phyloP scores from a whole-genome alignment of 2,888 invertebrate species.

The Neoitamus cyanurus region DNA sequence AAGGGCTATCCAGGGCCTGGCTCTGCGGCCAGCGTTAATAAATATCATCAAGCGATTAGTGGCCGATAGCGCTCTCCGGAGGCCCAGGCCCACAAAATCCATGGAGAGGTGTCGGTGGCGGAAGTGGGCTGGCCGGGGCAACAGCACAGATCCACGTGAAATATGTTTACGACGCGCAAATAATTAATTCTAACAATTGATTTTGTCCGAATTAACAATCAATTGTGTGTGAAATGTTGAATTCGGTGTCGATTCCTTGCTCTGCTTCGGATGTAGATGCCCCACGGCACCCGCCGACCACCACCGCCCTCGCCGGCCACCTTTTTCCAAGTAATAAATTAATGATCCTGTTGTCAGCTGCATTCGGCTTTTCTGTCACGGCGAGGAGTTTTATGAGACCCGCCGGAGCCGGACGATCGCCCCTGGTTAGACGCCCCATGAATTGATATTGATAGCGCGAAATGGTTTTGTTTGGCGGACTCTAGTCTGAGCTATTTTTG shows the following conservation, averaged over 20 bases:
- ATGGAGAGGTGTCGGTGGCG: neutral
- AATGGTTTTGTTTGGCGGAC: neutral
- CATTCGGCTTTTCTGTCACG: neutral
- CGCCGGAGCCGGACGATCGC: neutral
- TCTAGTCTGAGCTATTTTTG: neutral
- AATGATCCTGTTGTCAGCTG: slow-evolving; percentile 5
- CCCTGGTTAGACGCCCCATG: neutral
- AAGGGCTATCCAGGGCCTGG: neutral
- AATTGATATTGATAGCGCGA: neutral
- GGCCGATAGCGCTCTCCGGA: neutral
- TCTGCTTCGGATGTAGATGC: neutral
- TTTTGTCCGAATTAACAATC: slow-evolving; percentile 38
- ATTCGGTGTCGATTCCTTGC: neutral
- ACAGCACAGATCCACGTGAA: neutral
- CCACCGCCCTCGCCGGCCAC: neutral
- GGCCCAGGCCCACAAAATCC: neutral
- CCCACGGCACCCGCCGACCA: neutral
- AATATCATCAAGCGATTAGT: slow-evolving; percentile 28
- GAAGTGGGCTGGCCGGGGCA: neutral
- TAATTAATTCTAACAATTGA: slow-evolving; percentile 43
- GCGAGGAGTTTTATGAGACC: neutral
- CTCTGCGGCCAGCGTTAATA: neutral
- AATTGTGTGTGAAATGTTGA: slow-evolving; percentile 26
- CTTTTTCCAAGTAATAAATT: neutral
- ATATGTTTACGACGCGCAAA: slow-evolving; percentile 25